These are phyloP conservation scores for Spodoptera litura DNA, from an alignment of 1,140 invertebrate genomes.

Conservation along the genomic window DNA sequence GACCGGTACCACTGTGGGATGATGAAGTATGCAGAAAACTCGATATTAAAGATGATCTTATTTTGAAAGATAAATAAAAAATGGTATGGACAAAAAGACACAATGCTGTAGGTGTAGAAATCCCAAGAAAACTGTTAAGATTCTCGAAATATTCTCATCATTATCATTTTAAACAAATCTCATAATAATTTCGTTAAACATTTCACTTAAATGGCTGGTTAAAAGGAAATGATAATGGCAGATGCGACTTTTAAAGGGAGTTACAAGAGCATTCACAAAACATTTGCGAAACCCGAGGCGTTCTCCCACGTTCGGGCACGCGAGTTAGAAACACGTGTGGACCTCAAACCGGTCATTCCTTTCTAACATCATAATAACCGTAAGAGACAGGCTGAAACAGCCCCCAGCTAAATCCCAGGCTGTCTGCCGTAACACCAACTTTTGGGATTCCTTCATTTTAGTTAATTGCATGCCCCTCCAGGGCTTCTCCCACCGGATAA, in stretches of 20 bases:
- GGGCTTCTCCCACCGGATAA: background rate
- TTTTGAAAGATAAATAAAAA: background rate
- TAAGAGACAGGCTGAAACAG: conserved; percentile 60
- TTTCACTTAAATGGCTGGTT: background rate
- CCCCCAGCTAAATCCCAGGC: conserved; percentile 70
- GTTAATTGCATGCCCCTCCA: conserved; percentile 13
- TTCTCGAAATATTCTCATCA: background rate
- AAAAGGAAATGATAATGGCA: conserved; percentile 4
- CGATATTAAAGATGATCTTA: background rate
- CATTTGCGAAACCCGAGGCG: conserved; percentile 60
- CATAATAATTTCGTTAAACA: background rate
- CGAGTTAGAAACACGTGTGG: conserved; percentile 57
- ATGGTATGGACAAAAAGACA: background rate
- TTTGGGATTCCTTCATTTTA: conserved; percentile 42
- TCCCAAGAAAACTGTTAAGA: background rate
- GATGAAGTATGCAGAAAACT: conserved; percentile 3
- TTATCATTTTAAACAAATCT: background rate
- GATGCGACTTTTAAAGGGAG: conserved; percentile 5
- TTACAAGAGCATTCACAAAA: conserved; percentile 35
- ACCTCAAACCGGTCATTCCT: conserved; percentile 49
- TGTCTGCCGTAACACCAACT: conserved; percentile 47
- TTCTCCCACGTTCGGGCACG: conserved; percentile 64
- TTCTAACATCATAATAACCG: conserved; percentile 55
- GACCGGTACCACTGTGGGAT: conserved; percentile 32
- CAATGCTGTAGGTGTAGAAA: background rate